These are phyloP conservation scores for Trematomus loennbergii DNA, from an alignment of 2,113 vertebrate species.

Conservation along the genomic window DNA sequence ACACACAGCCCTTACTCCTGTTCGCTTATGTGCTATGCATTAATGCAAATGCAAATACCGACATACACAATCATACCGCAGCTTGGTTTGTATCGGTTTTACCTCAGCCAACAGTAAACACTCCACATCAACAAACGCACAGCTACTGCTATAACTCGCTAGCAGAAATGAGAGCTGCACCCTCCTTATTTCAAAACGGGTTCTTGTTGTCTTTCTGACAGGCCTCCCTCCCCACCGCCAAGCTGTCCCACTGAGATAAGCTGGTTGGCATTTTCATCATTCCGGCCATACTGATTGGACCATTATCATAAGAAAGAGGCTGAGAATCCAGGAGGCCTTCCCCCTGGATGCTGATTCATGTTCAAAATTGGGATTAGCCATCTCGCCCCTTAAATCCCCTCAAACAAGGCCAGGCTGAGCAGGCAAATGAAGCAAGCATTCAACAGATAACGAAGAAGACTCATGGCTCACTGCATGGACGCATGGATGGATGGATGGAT, in stretches of 20 bases:
- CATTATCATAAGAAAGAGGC: slow-evolving; percentile 96
- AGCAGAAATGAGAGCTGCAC: slow-evolving; percentile 27
- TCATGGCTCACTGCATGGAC: slow-evolving; percentile 56
- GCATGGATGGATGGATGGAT: slow-evolving; percentile 78
- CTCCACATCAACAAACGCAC: neutral
- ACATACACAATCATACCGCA: neutral
- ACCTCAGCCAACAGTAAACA: neutral
- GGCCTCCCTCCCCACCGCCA: slow-evolving; percentile 59
- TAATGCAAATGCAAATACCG: slow-evolving; percentile 26
- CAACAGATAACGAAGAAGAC: slow-evolving; percentile 82
- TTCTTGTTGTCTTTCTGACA: slow-evolving; percentile 75
- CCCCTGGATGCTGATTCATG: slow-evolving; percentile 88
- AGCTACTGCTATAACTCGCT: neutral
- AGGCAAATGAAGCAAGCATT: slow-evolving; percentile 87
- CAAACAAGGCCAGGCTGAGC: slow-evolving; percentile 86
- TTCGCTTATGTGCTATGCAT: neutral
- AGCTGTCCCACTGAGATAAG: slow-evolving; percentile 94
- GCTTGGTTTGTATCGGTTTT: slow-evolving; percentile 1
- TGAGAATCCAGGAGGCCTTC: slow-evolving; percentile 85
- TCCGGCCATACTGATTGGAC: slow-evolving; percentile 81
- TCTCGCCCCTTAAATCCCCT: slow-evolving; percentile 94
- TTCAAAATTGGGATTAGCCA: slow-evolving; percentile 98
- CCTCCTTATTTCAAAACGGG: slow-evolving; percentile 62
- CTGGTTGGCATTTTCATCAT: slow-evolving; percentile 87
- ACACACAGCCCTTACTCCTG: slow-evolving; percentile 1